These are phyloP conservation scores for Varecia variegata DNA, from an alignment of 2,797 vertebrate genomes.

Conservation along the genomic window DNA sequence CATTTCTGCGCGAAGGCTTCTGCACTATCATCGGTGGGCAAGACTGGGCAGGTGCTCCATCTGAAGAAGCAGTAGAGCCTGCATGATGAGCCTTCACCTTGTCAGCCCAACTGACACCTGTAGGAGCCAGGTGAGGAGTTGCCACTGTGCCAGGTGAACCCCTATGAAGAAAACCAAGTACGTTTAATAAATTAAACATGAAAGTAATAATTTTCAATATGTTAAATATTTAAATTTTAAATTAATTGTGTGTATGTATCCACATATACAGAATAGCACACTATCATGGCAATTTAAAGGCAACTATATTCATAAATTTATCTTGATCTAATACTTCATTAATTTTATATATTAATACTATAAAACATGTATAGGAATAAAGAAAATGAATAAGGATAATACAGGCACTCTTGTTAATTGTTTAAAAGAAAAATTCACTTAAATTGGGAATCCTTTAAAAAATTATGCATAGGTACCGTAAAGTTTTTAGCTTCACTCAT, in stretches of 20 bases:
- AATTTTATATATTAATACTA: neutral
- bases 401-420: neutral
- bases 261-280: neutral
- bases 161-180: conserved; percentile 80
- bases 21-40: conserved; percentile 80
- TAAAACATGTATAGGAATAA: neutral
- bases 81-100: conserved; percentile 94
- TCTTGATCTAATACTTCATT: neutral
- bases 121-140: conserved; percentile 89
- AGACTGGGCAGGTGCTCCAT: conserved; percentile 64
- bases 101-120: conserved; percentile 97
- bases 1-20: conserved; percentile 84
- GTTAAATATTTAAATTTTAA: neutral
- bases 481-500: neutral
- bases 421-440: conserved; percentile 33
- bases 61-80: conserved; percentile 76
- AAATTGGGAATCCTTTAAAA: neutral
- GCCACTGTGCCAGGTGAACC: conserved; percentile 89
- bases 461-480: neutral
- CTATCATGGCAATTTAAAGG: neutral
- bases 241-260: neutral
- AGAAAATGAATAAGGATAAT: neutral
- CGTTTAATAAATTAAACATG: neutral
- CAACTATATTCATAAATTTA: conserved; percentile 17
- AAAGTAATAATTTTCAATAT: neutral